Percentiles rank a stretch among this genome's conserved stretches.
Evolutionary conservation across 1,140 invertebrate genomes (phyloP).

Genomic region (Trichoplusia ni): DNA sequence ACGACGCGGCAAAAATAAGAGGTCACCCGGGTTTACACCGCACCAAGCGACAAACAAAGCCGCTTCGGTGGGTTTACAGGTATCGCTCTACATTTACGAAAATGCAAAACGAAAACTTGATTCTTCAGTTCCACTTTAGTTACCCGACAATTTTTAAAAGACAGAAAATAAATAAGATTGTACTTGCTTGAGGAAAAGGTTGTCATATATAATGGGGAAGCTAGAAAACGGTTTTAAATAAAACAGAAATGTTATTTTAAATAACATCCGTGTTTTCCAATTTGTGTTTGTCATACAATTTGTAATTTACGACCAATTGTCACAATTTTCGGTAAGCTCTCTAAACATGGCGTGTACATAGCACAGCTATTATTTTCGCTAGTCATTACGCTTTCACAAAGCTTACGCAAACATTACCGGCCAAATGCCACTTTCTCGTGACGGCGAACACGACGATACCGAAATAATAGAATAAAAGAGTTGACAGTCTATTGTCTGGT

Average conservation of each 20-base stretch:
- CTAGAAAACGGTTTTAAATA: no score
- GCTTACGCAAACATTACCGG: slow-evolving; percentile 44
- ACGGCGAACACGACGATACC: slow-evolving; percentile 39
- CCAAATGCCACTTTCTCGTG: slow-evolving; percentile 52
- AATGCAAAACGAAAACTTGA: no score
- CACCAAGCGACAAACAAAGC: slow-evolving; percentile 51
- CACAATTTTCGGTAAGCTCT: not conserved
- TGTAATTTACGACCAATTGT: not conserved
- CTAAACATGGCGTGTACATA: not conserved
- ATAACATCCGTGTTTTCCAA: no score
- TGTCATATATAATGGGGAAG: no score
- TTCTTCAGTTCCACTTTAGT: no score
- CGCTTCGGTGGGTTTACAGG: slow-evolving; percentile 38
- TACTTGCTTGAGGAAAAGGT: no score
- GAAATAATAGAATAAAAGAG: slow-evolving; percentile 62
- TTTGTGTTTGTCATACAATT: no score
- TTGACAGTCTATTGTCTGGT: slow-evolving; percentile 71
- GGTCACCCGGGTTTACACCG: slow-evolving; percentile 42
- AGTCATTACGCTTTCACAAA: slow-evolving; percentile 40
- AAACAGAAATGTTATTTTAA: no score
- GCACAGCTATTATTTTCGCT: slow-evolving; percentile 20
- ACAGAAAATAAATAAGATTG: no score
- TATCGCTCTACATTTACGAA: slow-evolving; percentile 35
- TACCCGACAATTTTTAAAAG: no score
- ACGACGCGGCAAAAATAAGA: slow-evolving; percentile 70